Conservation (phyloP, 2,888 invertebrate species). For the Sinotaia quadrata region DNA sequence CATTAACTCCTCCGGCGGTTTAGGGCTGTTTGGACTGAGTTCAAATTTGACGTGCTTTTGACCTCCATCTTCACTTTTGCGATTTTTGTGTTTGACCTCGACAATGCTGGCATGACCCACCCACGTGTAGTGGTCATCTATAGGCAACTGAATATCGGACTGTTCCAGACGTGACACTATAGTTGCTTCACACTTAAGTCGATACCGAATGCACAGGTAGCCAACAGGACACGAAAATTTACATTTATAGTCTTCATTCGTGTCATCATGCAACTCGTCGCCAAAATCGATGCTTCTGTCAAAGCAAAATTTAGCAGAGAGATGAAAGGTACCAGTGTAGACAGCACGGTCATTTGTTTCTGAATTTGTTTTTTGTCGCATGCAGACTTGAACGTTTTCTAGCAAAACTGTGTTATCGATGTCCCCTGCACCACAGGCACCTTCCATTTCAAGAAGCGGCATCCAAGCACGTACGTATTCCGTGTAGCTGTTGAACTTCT, state of each 20-base stretch:
- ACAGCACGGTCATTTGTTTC: neutral
- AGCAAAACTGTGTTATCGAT: constrained; percentile 3
- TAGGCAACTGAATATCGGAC: neutral
- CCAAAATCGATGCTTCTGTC: constrained; percentile 15
- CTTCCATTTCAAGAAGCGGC: constrained; percentile 52
- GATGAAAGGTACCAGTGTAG: constrained; percentile 3
- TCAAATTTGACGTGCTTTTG: constrained; percentile 7
- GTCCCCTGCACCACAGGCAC: constrained; percentile 32
- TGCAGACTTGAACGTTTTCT: constrained; percentile 5
- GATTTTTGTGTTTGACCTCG: neutral
- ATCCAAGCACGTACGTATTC: constrained; percentile 36
- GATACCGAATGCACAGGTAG: constrained; percentile 23
- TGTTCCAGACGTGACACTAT: constrained; percentile 1
- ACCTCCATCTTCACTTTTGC: neutral
- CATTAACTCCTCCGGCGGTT: constrained; percentile 6
- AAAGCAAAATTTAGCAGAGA: constrained; percentile 12
- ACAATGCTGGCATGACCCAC: constrained; percentile 15
- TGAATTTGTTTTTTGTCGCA: neutral
- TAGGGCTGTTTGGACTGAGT: constrained; percentile 5
- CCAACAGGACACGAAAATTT: constrained; percentile 2
- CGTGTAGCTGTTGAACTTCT: constrained; percentile 9
- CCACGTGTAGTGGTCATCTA: constrained; percentile 22
- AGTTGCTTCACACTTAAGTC: neutral
- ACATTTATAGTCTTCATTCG: neutral
- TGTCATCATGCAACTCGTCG: neutral